Base-by-base conservation (phyloP, 2,888 invertebrate species). In the Drosophila paramelanica region DNA sequence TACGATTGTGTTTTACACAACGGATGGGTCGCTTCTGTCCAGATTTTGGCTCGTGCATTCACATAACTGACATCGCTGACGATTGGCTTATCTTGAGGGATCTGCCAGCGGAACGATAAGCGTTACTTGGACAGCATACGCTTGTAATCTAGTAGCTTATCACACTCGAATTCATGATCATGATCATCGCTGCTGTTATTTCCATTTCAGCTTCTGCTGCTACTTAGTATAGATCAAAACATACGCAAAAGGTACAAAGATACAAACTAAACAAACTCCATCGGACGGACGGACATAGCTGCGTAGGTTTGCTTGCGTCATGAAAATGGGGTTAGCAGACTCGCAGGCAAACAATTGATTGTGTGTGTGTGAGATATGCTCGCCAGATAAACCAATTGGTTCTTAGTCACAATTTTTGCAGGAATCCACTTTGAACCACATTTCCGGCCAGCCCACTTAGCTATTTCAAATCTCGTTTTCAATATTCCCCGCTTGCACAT, bases 131-230 rank as follows among this genome's bases (percentile, higher is more conserved):
- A 55, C 67, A 56, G 57, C 67, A 78, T 51, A 45, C 38, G 43
- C 45, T 11, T 53, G 74, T 55, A 59, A 52, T 60, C 56, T 65
- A 27, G 14, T 31, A 8, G 27, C 56, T 71, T 68, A 79, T 79
- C 68, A 14, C n/a, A 39, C 20, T 39, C 41, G 43, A 79, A 52
- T 79, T 76, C 75, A 76, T 33, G 75, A 69, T 79, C 79, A 76
- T 74, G 76, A 79, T 74, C 75, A 64, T 64, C 61, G 49, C 43
- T 50, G 68, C n/a, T 55, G 20, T 27, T 31, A 31, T n/a, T 45
- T 7, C 45, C 27, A n/a, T 5, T 36, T 4, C 8, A 7, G n/a
- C 11, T 7, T 8, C 6, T 13, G 11, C 5, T 39, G 13, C 20
- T 20, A 14, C 33, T 31, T 31, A 31, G 10, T 31, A 31, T 31